These are phyloP conservation scores for Leucopsar rothschildi DNA, from an alignment of 2,113 vertebrate genomes.

Conservation along the genomic window DNA sequence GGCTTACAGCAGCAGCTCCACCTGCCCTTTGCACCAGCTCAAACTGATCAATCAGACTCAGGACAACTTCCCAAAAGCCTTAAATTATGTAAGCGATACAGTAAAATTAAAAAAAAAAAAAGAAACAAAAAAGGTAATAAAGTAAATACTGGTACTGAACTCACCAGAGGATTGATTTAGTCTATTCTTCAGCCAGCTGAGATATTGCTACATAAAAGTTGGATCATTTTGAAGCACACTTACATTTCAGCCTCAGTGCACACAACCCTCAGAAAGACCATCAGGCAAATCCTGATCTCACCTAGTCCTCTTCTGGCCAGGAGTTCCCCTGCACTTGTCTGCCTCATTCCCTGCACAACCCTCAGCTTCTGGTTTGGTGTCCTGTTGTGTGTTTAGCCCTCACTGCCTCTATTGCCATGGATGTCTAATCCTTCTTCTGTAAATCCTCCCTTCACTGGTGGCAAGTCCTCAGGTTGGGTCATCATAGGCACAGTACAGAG, in stretches of 20 bases:
- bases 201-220: not conserved
- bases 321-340: not conserved
- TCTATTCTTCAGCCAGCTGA: not conserved
- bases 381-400: not conserved
- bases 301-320: not conserved
- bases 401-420: not conserved
- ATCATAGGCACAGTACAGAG: not conserved
- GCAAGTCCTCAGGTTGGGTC: not conserved
- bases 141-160: not conserved
- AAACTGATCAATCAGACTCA: not conserved
- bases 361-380: not conserved
- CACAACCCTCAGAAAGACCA: not conserved
- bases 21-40: not conserved
- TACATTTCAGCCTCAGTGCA: not conserved
- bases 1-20: not conserved
- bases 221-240: not conserved
- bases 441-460: too few relatives aligned
- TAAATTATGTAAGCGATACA: not conserved
- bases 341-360: not conserved
- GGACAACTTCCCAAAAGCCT: not conserved
- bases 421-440: too few relatives aligned
- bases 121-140: not conserved
- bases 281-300: not conserved
- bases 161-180: not conserved
- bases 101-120: not conserved